Conservation (phyloP, 2,113 vertebrate genomes). For the Campylorhamphus procurvoides region DNA sequence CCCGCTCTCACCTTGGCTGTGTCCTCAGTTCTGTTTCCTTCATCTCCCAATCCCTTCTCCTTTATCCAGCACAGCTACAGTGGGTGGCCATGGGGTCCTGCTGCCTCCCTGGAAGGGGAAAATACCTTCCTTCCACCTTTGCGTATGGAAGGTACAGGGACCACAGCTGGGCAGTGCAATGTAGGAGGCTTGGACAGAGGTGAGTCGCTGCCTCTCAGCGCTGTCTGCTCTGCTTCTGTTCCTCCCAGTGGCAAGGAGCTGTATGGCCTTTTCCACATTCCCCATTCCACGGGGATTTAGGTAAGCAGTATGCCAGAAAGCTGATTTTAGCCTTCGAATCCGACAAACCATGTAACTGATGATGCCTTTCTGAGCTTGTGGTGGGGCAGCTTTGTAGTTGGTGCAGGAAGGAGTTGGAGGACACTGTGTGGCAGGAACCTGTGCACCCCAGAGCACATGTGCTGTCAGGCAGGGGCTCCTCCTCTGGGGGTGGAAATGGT, state of each 20-base stretch:
- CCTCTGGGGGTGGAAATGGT: neutral
- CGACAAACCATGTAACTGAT: neutral
- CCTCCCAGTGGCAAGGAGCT: neutral
- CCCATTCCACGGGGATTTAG: neutral
- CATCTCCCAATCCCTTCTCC: neutral
- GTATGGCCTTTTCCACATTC: neutral
- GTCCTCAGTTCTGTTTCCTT: neutral
- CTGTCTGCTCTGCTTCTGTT: neutral
- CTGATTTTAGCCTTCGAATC: neutral
- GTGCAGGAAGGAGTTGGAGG: neutral
- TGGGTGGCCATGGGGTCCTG: rapidly evolving
- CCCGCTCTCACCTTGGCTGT: neutral
- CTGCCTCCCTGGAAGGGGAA: neutral
- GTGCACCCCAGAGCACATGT: neutral
- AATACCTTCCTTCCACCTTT: neutral
- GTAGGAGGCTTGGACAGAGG: rapidly evolving
- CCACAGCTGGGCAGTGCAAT: rapidly evolving
- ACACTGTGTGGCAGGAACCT: neutral
- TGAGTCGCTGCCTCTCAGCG: rapidly evolving
- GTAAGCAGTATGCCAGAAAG: neutral
- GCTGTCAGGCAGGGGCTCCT: neutral
- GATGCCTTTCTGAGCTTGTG: neutral
- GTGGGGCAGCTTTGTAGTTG: neutral
- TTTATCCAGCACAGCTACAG: neutral
- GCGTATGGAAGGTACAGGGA: neutral